Base-by-base conservation (phyloP, 2,113 vertebrate genomes). In the Benitochromis conjunctus region DNA sequence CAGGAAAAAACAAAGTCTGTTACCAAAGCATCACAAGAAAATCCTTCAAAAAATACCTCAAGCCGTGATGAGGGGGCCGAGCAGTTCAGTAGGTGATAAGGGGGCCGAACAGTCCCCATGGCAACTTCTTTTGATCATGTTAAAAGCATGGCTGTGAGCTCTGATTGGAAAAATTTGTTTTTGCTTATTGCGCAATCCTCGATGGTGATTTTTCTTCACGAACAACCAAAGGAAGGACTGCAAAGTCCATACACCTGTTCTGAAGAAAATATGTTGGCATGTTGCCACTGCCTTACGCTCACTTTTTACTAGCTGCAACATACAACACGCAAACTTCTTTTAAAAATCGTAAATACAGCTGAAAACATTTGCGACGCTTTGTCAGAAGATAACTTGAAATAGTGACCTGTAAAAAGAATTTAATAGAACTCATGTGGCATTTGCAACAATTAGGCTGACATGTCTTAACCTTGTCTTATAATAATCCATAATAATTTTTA, bases 111-210 rank as follows among this genome's bases (percentile, higher is more conserved):
- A 31, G 71, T 53, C 71, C 71, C 10, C 71, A 34, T 34, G 26
- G 46, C 71, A 76, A 76, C 46, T 76, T 76, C 10, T 76, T 76
- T 76, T 76, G 43, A 76, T 34, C 71, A 76, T 51, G 16, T 74
- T 74, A 74, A 74, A 76, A 53, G 46, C 41, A 51, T 19, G 24
- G 24, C 43, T 74, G 43, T 74, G 46, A 74, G 43, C 43, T 29
- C 69, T 74, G 69, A 74, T 74, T 48, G 69, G 69, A 74, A 74
- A 76, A 76, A 76, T n/a, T 26, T 51, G 46, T n/a, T 51, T 76
- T 76, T 51, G 69, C 24, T 5, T 76, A 51, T 3, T 76, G 46
- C 46, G 12, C 9, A 19, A 76, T 31, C 71, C 21, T 16, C 46
- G 51, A 9, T 19, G 16, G 43, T 31, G 26, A 76, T 76, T 53